Evolutionary conservation across 2,113 vertebrate genomes (phyloP), one percentile per base, ranked within the genome.

Genomic region (Ginglymostoma cirratum): DNA sequence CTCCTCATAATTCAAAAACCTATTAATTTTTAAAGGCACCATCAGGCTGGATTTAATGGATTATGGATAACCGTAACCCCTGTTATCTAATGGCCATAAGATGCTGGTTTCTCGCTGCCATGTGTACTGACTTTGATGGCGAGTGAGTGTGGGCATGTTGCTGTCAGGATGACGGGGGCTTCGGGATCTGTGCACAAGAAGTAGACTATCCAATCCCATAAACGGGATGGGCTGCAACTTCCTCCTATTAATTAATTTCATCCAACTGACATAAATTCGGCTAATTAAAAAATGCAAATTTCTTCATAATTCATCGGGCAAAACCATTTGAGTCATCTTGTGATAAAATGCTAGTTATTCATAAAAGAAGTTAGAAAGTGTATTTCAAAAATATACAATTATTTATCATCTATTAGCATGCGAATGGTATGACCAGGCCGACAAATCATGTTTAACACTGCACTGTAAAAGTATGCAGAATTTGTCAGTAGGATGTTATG

Each of bases 211-310:
- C 21, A 61, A 66, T 38, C 34, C 17, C 6, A 10, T 67, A 19
- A 14, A 15, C 2, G n/a, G 17, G 19, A 38, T 65, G 65, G 34
- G 1, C 38, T 93, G 38, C 21, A 38, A 66, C 66, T 38, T 19
- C 6, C 15, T n/a, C 61, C 15, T 5, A 90, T 90, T 52, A 52
- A 55, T 87, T 86, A 52, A 90, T 90, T 90, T 15, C 27, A n/a
- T 6, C 5, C 48, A 61, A 34, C 24, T 42, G 80, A 65, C 52
- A 90, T 55, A 89, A 52, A 90, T 30, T 61, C 5, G 30, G 12
- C 52, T 65, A 65, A 90, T 90, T 65, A 90, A 90, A 34, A 76
- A 83, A 65, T n/a, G 21, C 55, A 90, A 90, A 30, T 92, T 92
- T 38, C 15, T 38, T 30, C 55, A 55, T 89, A 55, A 90, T 65